Evolutionary conservation across 1,140 invertebrate genomes (phyloP), one percentile per base, ranked within the genome.

Genomic region (Papilio xuthus): DNA sequence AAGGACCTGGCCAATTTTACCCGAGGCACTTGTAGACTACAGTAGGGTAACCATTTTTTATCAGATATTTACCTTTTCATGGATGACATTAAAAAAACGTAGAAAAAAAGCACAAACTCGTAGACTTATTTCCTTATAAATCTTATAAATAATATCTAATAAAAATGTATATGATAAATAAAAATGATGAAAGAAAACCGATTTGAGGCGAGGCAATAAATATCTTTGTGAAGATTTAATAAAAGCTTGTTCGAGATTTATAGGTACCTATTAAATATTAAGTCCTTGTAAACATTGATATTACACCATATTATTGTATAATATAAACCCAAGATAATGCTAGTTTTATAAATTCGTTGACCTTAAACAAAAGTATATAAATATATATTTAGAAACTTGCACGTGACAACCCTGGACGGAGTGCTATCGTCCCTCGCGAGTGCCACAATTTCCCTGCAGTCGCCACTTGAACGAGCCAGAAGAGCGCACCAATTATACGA

Each of bases 401-500:
- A 74, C 72, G 42, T 74, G 72, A 47, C 15, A 53, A 32, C 72
- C 72, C 72, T n/a, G 42, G 15, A 20, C 23, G 56, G 77, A 87
- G 87, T 50, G 79, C 82, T 81, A 84, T 86, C 79, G 81, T 76
- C 78, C 69, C 79, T 47, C 60, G 76, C 81, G 82, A 87, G 86
- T 78, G 83, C 78, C 83, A 87, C 86, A 89, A 89, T 89, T 90
- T 86, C 79, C 77, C 77, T 88, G 84, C 83, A 86, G 81, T 77
- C 80, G 73, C 75, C 50, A 78, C 63, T 79, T 79, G 81, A 81
- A 70, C 80, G 72, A 83, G 79, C 80, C 47, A 77, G 63, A 69
- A 84, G 84, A 84, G 86, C 83, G 77, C 83, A 84, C 88, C 87
- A 89, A 90, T 90, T 90, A 90, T 83, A 86, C 74, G 83, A 84